Evolutionary conservation across 2,888 invertebrate genomes (phyloP).

Genomic region (Dendrolimus pini): DNA sequence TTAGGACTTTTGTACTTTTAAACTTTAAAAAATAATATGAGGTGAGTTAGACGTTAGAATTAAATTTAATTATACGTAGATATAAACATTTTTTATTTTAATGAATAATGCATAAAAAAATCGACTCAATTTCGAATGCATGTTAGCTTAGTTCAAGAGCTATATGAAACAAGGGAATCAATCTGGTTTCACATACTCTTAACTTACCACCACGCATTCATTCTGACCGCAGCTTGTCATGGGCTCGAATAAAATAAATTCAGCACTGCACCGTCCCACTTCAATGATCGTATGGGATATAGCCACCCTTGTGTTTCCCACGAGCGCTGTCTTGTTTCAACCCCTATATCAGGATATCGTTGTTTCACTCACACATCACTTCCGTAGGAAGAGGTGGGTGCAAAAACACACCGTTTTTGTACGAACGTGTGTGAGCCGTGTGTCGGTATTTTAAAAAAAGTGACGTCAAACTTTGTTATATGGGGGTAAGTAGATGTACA

Average conservation of each 20-base stretch:
- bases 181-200: background rate
- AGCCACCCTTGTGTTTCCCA: slow-evolving; percentile 72
- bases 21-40: too few relatives aligned
- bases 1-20: too few relatives aligned
- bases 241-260: slow-evolving; percentile 33
- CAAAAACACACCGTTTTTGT: slow-evolving; percentile 63
- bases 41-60: too few relatives aligned
- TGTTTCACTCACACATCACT: slow-evolving; percentile 41
- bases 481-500: background rate
- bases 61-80: too few relatives aligned
- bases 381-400: slow-evolving; percentile 68
- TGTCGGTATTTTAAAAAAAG: slow-evolving; percentile 30
- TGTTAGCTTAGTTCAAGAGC: too few relatives aligned
- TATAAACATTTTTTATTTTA: too few relatives aligned
- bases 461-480: background rate
- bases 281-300: slow-evolving; percentile 68
- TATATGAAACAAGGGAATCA: too few relatives aligned
- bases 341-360: slow-evolving; percentile 6
- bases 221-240: slow-evolving; percentile 5
- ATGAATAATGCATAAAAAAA: too few relatives aligned
- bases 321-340: slow-evolving; percentile 39
- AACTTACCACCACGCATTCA: background rate
- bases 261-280: slow-evolving; percentile 49
- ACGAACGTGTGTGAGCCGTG: slow-evolving; percentile 60
- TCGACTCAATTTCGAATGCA: too few relatives aligned